Conservation (phyloP, 2,113 vertebrate species). For the Pelusios castaneus region DNA sequence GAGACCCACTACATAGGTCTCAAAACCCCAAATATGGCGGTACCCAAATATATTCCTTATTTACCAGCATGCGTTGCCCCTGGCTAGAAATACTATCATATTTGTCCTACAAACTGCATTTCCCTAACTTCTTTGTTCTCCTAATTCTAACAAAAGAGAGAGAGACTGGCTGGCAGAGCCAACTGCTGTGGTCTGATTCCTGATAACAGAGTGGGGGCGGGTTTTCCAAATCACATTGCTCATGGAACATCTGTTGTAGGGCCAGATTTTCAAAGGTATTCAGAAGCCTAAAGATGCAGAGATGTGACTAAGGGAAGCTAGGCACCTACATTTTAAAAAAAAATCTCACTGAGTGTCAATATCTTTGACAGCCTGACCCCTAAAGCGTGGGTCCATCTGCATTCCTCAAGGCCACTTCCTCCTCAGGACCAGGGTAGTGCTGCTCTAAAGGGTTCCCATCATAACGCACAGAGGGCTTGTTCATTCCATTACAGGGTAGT, state of each 20-base stretch:
- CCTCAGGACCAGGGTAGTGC: neutral
- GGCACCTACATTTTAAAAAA: neutral
- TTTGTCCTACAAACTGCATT: neutral
- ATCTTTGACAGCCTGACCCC: neutral
- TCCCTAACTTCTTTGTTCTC: neutral
- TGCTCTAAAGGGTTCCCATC: neutral
- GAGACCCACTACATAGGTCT: neutral
- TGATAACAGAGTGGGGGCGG: neutral
- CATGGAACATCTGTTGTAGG: neutral
- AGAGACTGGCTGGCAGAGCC: neutral
- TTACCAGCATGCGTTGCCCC: neutral
- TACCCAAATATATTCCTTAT: neutral
- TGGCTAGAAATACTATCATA: neutral
- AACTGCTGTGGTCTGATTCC: neutral
- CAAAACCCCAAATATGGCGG: neutral
- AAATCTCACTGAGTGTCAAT: neutral
- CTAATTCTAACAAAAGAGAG: neutral
- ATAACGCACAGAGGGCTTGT: neutral
- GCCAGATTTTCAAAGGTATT: neutral
- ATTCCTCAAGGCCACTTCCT: neutral
- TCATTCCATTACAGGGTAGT: neutral
- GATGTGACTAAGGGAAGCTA: neutral
- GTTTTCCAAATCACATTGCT: neutral
- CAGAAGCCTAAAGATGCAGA: neutral
- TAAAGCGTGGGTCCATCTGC: neutral